Evolutionary conservation across 2,797 vertebrate genomes (phyloP).

Genomic region (Xiphorhynchus erythropygius): DNA sequence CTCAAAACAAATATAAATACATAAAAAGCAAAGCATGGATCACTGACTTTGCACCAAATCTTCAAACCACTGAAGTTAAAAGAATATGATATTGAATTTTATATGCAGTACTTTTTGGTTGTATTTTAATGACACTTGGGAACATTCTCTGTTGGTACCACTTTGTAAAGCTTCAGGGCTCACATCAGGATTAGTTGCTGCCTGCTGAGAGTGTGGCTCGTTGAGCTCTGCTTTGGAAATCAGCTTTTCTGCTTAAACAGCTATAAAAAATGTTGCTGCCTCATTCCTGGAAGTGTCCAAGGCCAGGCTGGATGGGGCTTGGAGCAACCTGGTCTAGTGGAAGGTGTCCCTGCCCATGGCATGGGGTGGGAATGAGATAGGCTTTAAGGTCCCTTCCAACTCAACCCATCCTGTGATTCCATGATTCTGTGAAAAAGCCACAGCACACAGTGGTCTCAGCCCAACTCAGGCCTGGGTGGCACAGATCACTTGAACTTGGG

Average conservation of each 20-base stretch:
- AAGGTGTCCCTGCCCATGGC: background rate
- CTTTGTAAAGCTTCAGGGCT: conserved; percentile 32
- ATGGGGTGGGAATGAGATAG: rapidly evolving
- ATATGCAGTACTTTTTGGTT: background rate
- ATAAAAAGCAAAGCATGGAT: background rate
- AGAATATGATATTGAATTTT: background rate
- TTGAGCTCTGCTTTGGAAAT: background rate
- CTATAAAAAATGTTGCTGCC: background rate
- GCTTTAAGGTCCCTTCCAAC: background rate
- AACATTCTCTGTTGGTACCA: background rate
- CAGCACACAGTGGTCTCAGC: background rate
- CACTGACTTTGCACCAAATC: background rate
- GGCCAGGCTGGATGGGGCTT: rapidly evolving
- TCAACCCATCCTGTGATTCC: background rate
- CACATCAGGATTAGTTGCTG: background rate
- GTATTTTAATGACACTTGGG: background rate
- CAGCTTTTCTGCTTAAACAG: background rate
- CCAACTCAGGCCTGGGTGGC: background rate
- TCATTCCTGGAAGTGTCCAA: background rate
- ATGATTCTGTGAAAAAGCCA: background rate
- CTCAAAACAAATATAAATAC: background rate
- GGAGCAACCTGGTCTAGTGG: background rate
- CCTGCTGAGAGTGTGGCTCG: conserved; percentile 11
- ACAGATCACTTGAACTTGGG: background rate
- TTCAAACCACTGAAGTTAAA: background rate